A percentile compares a stretch with the other conserved stretches of the same genome.
Evolutionary conservation across 2,888 invertebrate genomes (phyloP).

Genomic region (Himalopsyche japonica): DNA sequence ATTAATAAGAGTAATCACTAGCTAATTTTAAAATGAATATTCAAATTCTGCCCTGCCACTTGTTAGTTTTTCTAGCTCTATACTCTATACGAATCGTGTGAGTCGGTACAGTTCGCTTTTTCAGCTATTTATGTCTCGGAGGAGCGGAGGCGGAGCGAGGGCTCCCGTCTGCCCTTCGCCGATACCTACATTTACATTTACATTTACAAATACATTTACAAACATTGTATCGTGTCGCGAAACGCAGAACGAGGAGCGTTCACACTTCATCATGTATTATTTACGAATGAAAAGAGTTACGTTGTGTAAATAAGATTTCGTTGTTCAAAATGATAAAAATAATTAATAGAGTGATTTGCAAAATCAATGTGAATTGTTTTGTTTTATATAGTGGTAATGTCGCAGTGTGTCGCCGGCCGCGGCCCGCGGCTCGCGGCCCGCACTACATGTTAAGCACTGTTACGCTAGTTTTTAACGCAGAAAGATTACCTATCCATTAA

Average conservation of each 20-base stretch:
- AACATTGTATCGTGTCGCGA: not conserved
- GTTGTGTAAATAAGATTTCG: constrained; percentile 48
- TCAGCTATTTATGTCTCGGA: constrained; percentile 13
- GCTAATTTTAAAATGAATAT: constrained; percentile 39
- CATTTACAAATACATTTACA: not conserved
- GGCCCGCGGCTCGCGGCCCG: constrained; percentile 40
- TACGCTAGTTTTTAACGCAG: constrained; percentile 48
- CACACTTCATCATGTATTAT: constrained; percentile 10
- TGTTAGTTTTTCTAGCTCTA: constrained; percentile 35
- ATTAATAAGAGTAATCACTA: constrained; percentile 42
- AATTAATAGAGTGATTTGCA: constrained; percentile 40
- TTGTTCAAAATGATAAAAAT: constrained; percentile 42
- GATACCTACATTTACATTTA: not conserved
- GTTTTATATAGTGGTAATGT: constrained; percentile 42
- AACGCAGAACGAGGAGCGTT: no score
- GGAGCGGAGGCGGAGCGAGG: not conserved
- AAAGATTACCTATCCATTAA: constrained; percentile 42
- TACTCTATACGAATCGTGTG: constrained; percentile 32
- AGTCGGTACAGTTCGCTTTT: constrained; percentile 34
- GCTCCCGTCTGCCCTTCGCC: constrained; percentile 9
- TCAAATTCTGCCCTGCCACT: constrained; percentile 41
- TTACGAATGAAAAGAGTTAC: constrained; percentile 37
- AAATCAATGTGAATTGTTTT: constrained; percentile 42
- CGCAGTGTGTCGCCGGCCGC: constrained; percentile 37
- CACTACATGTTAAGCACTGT: constrained; percentile 47